Evolutionary conservation across 2,888 invertebrate genomes (phyloP), one percentile per base, ranked within the genome.

Genomic region (Apeira syringaria): DNA sequence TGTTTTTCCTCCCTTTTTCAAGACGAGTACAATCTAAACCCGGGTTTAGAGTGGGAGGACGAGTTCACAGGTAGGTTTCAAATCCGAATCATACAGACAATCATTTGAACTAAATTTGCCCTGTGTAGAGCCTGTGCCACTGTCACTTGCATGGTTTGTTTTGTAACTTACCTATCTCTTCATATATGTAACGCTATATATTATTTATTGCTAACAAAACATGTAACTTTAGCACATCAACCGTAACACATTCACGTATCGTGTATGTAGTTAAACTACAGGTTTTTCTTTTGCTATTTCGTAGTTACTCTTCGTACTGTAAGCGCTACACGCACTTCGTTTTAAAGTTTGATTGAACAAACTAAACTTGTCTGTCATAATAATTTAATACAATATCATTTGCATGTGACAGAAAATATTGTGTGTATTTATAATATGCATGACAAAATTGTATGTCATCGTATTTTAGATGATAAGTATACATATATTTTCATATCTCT

Each of bases 31-130:
- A 97, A 97, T 97, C 97, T 97, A 95, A 97, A 97, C 95, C 97
- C 97, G 94, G 97, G 97, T 96, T 97, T 98, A 97, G 98, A 98
- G 93, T 98, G 98, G 98, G 98, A 98, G 95, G 98, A 98, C 96
- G 98, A 98, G 93, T 98, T 98, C 92, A 97, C 97, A 98, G 97
- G 98, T 98, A 98, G 97, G 97, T 95, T 92, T 88, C 84, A 81
- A 89, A 61, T 82, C 83, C 76, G 87, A 81, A 81, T 78, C 84
- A 81, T 80, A 69, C 73, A 80, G 69, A 75, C 79, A 75, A 72
- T 76, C 78, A 80, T 76, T 74, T 75, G 70, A 47, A 82, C 78
- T 80, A 77, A 80, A 77, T 72, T 75, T 72, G 79, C 82, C 86
- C 85, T 80, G 70, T 64, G 83, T 85, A 84, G 83, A 83, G 85